phyloP scores from a whole-genome alignment of 2,113 vertebrate species.

The Narcine bancroftii region DNA sequence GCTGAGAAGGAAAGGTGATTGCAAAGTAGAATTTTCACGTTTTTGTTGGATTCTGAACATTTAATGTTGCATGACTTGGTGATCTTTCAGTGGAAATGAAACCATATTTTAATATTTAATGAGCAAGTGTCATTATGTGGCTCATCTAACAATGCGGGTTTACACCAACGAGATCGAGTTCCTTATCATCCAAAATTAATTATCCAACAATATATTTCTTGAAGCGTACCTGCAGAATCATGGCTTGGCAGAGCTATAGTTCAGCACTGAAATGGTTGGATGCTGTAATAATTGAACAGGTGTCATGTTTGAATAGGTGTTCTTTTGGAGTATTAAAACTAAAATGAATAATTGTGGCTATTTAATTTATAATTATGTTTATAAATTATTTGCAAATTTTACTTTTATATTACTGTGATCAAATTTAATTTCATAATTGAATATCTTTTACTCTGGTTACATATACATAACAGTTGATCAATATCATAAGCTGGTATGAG shows the following conservation, averaged over 20 bases:
- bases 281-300: neutral
- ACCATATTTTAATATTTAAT: conserved; percentile 73
- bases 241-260: too few relatives aligned
- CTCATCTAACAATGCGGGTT: conserved; percentile 63
- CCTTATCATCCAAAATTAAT: conserved; percentile 80
- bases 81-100: conserved; percentile 51
- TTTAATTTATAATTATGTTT: neutral
- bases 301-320: neutral
- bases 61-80: conserved; percentile 33
- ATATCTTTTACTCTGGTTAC: neutral
- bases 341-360: neutral
- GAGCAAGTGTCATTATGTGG: conserved; percentile 57
- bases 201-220: conserved; percentile 40
- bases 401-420: neutral
- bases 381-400: neutral
- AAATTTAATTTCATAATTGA: neutral
- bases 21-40: neutral
- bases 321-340: neutral
- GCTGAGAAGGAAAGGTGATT: too few relatives aligned
- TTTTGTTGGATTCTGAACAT: neutral
- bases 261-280: too few relatives aligned
- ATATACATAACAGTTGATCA: neutral
- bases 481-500: neutral
- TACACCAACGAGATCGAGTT: conserved; percentile 68
- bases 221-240: too few relatives aligned